Evolutionary conservation across 2,113 vertebrate genomes (phyloP).

Genomic region (Alaudala cheleensis): DNA sequence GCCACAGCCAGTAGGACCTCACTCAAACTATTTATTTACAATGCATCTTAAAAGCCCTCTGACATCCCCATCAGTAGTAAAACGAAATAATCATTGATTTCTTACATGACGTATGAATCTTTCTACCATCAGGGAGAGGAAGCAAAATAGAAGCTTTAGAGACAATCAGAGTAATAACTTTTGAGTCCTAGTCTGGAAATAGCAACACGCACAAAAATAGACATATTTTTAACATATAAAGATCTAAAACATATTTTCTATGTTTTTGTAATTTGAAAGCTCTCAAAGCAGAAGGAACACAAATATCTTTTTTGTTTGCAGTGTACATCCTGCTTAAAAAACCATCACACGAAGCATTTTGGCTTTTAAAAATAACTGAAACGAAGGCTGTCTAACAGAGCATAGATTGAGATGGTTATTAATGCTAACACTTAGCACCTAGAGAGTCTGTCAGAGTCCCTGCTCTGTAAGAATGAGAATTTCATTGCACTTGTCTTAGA

Average conservation of each 20-base stretch:
- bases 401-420: background rate
- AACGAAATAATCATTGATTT: conserved; percentile 29
- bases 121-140: background rate
- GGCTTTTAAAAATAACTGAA: background rate
- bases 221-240: background rate
- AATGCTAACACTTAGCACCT: background rate
- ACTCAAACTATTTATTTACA: conserved; percentile 7
- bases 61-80: background rate
- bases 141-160: background rate
- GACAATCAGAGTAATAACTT: background rate
- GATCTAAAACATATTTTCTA: background rate
- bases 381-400: background rate
- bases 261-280: background rate
- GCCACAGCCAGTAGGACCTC: background rate
- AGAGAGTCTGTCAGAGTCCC: background rate
- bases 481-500: background rate
- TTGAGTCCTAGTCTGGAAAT: background rate
- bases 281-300: background rate
- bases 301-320: background rate
- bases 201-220: background rate
- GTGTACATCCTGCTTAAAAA: background rate
- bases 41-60: background rate
- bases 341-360: background rate
- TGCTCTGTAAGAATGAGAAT: background rate
- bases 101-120: background rate